Conservation (phyloP, 2,888 invertebrate genomes). For the Rhingia campestris region DNA sequence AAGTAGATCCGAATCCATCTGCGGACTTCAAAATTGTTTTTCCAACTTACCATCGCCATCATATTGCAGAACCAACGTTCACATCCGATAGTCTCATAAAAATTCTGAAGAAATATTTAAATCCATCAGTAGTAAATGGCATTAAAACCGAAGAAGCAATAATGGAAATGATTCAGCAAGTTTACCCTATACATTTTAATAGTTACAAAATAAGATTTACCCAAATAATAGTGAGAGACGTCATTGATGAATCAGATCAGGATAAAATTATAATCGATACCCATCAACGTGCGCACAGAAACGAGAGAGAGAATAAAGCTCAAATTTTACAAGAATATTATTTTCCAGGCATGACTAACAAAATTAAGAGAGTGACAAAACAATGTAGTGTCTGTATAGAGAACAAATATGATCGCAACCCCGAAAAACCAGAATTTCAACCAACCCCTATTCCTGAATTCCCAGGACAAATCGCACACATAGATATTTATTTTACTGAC, state of each 20-base stretch:
- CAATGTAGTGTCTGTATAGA: conserved; percentile 50
- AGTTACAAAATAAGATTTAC: conserved; percentile 12
- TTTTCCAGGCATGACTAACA: conserved; percentile 59
- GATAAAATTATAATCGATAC: conserved; percentile 7
- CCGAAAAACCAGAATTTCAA: conserved; percentile 1
- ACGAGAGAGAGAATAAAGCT: conserved; percentile 12
- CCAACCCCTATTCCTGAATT: conserved; percentile 2
- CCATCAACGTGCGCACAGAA: conserved; percentile 10
- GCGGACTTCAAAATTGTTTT: conserved; percentile 8
- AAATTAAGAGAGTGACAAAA: conserved; percentile 39
- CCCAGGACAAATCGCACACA: not conserved
- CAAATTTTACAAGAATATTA: conserved; percentile 42
- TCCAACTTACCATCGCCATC: not conserved
- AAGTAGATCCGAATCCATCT: not conserved
- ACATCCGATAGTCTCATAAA: not conserved
- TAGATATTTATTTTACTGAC: conserved; percentile 9
- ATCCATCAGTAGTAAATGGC: conserved; percentile 1
- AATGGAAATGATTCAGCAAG: conserved; percentile 24
- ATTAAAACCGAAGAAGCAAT: conserved; percentile 13
- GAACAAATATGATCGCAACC: conserved; percentile 29
- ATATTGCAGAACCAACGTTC: not conserved
- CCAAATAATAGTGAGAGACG: not conserved
- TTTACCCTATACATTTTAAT: conserved; percentile 7
- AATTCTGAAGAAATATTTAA: conserved; percentile 1
- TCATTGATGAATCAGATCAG: conserved; percentile 5